Percentiles rank a stretch among this genome's conserved stretches.
Conservation (phyloP, 2,797 vertebrate species). For the Hydrophis major region DNA sequence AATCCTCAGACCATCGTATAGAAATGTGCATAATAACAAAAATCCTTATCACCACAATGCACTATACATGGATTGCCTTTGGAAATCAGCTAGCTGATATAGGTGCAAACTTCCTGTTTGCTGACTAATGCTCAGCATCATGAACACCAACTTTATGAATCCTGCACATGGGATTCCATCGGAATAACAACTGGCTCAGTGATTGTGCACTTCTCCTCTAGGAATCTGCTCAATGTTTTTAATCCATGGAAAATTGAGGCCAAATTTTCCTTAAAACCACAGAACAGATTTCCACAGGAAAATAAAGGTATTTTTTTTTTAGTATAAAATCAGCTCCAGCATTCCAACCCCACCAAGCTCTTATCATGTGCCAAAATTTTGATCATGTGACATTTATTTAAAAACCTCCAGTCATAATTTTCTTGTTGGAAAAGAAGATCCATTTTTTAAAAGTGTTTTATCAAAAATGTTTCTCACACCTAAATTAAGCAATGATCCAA, state of each 20-base stretch:
- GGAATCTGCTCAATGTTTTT: neutral
- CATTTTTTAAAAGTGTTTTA: neutral
- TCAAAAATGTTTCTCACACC: neutral
- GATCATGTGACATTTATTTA: neutral
- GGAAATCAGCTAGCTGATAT: neutral
- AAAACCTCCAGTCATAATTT: neutral
- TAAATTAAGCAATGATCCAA: neutral
- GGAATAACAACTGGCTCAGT: too few species aligned
- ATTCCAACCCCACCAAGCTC: neutral
- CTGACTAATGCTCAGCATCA: neutral
- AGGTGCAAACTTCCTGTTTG: neutral
- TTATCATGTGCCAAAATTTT: neutral
- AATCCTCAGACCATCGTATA: neutral
- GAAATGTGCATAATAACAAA: neutral
- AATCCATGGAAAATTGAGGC: neutral
- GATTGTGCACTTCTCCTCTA: neutral
- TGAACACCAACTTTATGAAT: neutral
- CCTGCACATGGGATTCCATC: neutral
- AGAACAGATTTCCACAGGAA: neutral
- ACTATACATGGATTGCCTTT: neutral
- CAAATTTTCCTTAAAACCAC: neutral
- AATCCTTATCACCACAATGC: neutral
- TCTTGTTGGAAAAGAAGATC: neutral
- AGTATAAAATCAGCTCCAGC: too few species aligned
- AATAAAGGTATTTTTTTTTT: neutral